Evolutionary conservation across 2,888 invertebrate species (phyloP), one percentile per base, ranked within the genome.

Genomic region (Calliphora vomitoria): DNA sequence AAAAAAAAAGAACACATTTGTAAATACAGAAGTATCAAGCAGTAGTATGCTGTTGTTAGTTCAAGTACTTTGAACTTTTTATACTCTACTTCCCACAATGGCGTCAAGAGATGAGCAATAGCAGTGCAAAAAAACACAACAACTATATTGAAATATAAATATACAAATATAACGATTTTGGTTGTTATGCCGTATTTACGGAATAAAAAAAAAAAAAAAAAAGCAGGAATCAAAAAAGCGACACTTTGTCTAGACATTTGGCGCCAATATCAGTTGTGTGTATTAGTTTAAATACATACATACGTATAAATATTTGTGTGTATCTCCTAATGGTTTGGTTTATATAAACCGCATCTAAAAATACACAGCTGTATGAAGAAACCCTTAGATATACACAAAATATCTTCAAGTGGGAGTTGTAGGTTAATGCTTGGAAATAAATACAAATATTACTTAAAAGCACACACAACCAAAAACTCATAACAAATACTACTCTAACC

Each of bases 181-280:
- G 44, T n/a, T 44, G 47, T 58, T 78, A 60, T 60, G 20, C 62
- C 50, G 20, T 35, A 31, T 66, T 13, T 44, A 82, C n/a, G 18
- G 47, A 38, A 25, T 25, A 62, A 31, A 47, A 31, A 62, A 8
- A 35, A 44, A 13, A 4, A 18, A 11, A 20, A 15, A 11, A 50
- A 62, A 83, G 50, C 75, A 81, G 85, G 79, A 87, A 79, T 85
- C 83, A 84, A 84, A 50, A 82, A 47, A 74, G 90, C 90, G 90
- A 88, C 91, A 89, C 76, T 72, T 86, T 89, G 91, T 91, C 91
- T 91, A 91, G 91, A 91, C 91, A 88, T 82, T 87, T 88, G 91
- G 89, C 91, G 91, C 91, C 91, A 90, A 64, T 75, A 69, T 72
- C 82, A 60, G 53, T 68, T 79, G 76, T 82, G 41, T 44, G 60